Conservation (phyloP, 1,140 invertebrate genomes). For the Sminthurides bifidus region DNA sequence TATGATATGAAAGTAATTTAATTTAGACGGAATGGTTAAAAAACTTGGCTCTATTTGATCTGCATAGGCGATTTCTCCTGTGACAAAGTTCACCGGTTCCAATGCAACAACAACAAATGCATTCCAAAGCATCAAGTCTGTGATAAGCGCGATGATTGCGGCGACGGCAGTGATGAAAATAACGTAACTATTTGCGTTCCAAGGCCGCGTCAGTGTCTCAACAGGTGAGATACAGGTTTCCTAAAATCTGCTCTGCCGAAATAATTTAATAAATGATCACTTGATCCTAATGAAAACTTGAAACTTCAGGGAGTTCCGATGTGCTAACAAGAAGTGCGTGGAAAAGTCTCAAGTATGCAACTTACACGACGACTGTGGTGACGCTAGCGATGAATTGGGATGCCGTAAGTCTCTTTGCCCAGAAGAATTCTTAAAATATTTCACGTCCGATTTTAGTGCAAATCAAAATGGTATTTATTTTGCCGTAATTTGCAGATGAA, state of each 20-base stretch:
- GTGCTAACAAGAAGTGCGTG: slow-evolving; percentile 83
- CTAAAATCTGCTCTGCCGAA: background rate
- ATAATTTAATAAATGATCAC: background rate
- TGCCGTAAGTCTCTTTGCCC: slow-evolving; percentile 54
- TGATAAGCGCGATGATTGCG: slow-evolving; percentile 79
- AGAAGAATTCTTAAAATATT: too few relatives aligned
- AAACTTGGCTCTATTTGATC: too few relatives aligned
- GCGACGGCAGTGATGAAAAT: slow-evolving; percentile 77
- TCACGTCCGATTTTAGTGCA: too few relatives aligned
- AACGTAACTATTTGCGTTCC: slow-evolving; percentile 72
- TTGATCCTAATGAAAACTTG: slow-evolving; percentile 7
- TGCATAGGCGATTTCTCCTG: slow-evolving; percentile 61
- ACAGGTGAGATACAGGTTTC: slow-evolving; percentile 33
- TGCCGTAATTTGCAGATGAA: slow-evolving; percentile 39
- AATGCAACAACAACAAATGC: slow-evolving; percentile 78
- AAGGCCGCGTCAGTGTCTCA: slow-evolving; percentile 55
- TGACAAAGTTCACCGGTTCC: slow-evolving; percentile 64
- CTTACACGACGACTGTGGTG: slow-evolving; percentile 45
- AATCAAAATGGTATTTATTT: too few relatives aligned
- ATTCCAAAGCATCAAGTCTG: slow-evolving; percentile 71
- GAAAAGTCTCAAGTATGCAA: slow-evolving; percentile 69
- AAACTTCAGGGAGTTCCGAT: slow-evolving; percentile 50
- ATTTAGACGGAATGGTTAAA: too few relatives aligned
- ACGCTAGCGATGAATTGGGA: slow-evolving; percentile 54
- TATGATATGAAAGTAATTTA: slow-evolving; percentile 1